These are phyloP conservation scores for Trichacis sp. DNA, from an alignment of 2,888 invertebrate species.

Conservation along the genomic window DNA sequence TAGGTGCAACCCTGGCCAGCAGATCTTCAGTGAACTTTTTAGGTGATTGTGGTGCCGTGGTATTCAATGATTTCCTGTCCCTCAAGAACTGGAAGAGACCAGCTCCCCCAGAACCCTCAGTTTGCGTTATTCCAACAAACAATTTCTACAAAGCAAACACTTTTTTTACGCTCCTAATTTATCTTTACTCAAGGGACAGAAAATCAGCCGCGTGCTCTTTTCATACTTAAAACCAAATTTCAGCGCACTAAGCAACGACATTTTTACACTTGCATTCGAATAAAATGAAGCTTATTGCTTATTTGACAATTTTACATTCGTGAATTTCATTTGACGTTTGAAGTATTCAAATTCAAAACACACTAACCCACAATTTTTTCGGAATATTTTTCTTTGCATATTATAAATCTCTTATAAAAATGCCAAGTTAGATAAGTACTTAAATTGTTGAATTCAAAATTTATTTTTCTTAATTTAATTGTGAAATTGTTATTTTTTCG, in stretches of 20 bases:
- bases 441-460: too few relatives aligned
- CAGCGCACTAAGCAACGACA: background rate
- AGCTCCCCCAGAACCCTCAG: constrained; percentile 70
- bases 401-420: too few relatives aligned
- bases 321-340: too few relatives aligned
- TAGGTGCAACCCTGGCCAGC: constrained; percentile 76
- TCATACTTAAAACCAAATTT: background rate
- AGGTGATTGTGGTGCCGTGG: constrained; percentile 43
- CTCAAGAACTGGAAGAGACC: constrained; percentile 63
- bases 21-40: constrained; percentile 53
- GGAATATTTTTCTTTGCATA: too few relatives aligned
- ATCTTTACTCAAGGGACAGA: constrained; percentile 47
- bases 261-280: too few relatives aligned
- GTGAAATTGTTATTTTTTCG: too few relatives aligned
- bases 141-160: constrained; percentile 74
- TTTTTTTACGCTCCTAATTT: background rate
- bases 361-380: too few relatives aligned
- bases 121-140: constrained; percentile 74
- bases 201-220: constrained; percentile 8
- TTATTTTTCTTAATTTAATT: too few relatives aligned
- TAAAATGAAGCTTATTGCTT: too few relatives aligned
- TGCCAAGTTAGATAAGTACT: too few relatives aligned
- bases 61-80: constrained; percentile 59
- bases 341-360: too few relatives aligned
- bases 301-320: too few relatives aligned